Conservation (phyloP, 2,797 vertebrate genomes). For the Holocentrus rufus region DNA sequence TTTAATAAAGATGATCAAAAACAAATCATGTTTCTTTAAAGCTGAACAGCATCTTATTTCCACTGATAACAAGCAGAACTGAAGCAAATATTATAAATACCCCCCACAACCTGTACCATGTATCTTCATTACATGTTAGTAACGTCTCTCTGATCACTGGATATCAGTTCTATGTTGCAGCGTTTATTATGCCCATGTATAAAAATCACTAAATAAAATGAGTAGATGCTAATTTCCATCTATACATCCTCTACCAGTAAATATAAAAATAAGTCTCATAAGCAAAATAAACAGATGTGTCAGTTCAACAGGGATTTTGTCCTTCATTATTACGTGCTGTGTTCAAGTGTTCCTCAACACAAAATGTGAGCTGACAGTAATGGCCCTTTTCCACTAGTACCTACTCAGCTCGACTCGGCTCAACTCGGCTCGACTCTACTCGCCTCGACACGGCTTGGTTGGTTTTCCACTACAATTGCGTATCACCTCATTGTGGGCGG, state of each 20-base stretch:
- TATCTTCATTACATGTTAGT: constrained; percentile 55
- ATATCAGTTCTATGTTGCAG: constrained; percentile 33
- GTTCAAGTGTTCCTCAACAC: constrained; percentile 59
- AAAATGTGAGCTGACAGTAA: constrained; percentile 10
- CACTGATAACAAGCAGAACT: constrained; percentile 59
- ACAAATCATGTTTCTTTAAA: constrained; percentile 53
- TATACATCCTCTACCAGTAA: constrained; percentile 51
- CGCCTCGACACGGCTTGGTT: no score
- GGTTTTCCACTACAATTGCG: no score
- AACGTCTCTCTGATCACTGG: constrained; percentile 37
- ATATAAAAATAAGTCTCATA: constrained; percentile 82
- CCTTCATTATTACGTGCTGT: constrained; percentile 61
- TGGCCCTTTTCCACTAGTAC: no score
- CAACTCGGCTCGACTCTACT: no score
- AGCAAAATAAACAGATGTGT: constrained; percentile 84
- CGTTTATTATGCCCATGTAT: constrained; percentile 45
- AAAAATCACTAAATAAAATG: constrained; percentile 72
- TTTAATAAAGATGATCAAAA: constrained; percentile 71
- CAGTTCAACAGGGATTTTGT: constrained; percentile 48
- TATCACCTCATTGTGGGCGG: no score
- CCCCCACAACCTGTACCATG: constrained; percentile 61
- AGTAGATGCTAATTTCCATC: constrained; percentile 51
- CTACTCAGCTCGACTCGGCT: no score
- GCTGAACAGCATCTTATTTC: constrained; percentile 45
- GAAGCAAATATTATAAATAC: constrained; percentile 74